Conservation (phyloP, 2,888 invertebrate genomes). For the Digitonthophagus gazella region DNA sequence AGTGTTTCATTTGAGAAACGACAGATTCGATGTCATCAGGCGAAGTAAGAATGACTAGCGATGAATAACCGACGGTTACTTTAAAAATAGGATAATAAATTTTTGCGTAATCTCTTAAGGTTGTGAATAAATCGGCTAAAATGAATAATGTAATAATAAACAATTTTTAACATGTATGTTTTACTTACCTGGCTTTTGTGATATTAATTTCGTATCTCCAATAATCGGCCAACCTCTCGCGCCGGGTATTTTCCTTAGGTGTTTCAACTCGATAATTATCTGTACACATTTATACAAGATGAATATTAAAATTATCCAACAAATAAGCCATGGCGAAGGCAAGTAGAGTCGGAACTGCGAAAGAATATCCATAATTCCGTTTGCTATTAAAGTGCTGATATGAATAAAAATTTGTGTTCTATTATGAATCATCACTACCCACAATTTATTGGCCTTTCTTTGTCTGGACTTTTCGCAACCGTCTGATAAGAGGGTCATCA, state of each 20-base stretch:
- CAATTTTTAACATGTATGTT: background rate
- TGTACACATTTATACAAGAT: background rate
- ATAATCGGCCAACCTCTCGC: constrained; percentile 28
- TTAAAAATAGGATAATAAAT: constrained; percentile 21
- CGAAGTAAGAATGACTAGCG: constrained; percentile 47
- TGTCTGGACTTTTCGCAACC: too few species aligned
- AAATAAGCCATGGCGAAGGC: background rate
- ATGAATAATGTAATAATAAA: background rate
- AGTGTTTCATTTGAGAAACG: constrained; percentile 41
- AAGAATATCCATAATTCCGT: background rate
- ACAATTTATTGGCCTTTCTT: too few species aligned
- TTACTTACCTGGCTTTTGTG: constrained; percentile 27
- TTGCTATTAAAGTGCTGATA: background rate
- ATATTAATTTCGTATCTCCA: constrained; percentile 30
- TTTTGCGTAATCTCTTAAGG: constrained; percentile 21
- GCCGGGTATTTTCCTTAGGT: constrained; percentile 31
- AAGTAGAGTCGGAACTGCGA: background rate
- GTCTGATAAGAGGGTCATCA: too few species aligned
- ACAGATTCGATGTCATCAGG: constrained; percentile 55
- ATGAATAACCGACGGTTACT: constrained; percentile 25
- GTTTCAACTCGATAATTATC: background rate
- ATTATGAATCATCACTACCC: too few species aligned
- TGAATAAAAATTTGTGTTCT: background rate
- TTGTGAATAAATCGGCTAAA: constrained; percentile 23
- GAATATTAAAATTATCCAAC: background rate